Base-by-base conservation (phyloP, 2,888 invertebrate genomes). In the Scelioninae gen. 1 region DNA sequence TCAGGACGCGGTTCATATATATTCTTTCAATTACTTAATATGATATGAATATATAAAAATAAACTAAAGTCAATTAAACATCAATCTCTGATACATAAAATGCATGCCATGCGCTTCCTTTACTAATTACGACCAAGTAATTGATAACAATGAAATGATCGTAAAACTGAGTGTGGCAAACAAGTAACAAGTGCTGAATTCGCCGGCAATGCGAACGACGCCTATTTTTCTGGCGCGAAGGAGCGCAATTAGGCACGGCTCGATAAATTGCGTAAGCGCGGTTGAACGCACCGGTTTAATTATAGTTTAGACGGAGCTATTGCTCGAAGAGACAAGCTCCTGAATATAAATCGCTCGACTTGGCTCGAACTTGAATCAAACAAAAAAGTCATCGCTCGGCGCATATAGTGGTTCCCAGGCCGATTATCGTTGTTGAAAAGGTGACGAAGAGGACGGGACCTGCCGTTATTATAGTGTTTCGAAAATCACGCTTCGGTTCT, bases 261-360 rank as follows among this genome's bases (percentile, higher is more conserved):
- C 84, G 83, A 84, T 80, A 83, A 85, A 85, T 84, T 83, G 84
- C 84, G 84, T 83, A 85, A 85, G 77, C 83, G 76, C 80, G 79
- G 84, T 85, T 83, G 85, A 85, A 84, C 83, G 84, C 80, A 82
- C 84, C 82, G 82, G 77, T 84, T 85, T 85, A 85, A 85, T 85
- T 85, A 85, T 83, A 85, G 84, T 84, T 83, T 83, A 83, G 79
- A 71, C 74, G 66, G 51, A 78, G 79, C 75, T 84, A 79, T 82
- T 82, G 82, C 82, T 79, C 66, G 32, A 58, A 72, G 72, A 82
- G 84, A 82, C 84, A 63, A 72, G 82, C 72, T 78, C 58, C 71
- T 72, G 66, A 78, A 78, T 83, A 82, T 75, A 75, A 71, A 79
- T 69, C 60, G 77, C 56, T 75, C 69, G 69, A 72, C 68, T 83